Base-by-base conservation (phyloP, 1,140 invertebrate species). In the Amphibalanus amphitrite region DNA sequence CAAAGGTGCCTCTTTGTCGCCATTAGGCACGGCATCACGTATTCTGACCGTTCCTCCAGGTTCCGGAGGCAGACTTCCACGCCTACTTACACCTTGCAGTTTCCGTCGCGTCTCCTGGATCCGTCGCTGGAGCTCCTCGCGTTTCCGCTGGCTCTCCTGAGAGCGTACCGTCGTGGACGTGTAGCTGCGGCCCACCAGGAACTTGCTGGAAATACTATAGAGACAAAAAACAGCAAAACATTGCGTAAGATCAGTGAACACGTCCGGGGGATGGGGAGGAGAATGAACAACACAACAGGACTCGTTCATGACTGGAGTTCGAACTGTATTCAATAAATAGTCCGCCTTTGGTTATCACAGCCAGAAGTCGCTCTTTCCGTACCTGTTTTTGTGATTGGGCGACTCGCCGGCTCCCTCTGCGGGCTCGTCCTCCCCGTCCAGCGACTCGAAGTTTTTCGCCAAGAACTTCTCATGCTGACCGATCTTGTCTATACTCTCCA, bases 51-150 rank as follows among this genome's bases (percentile, higher is more conserved):
- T n/a, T n/a, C n/a, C n/a, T n/a, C n/a, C n/a, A n/a, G n/a, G n/a
- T n/a, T n/a, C n/a, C n/a, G n/a, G n/a, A n/a, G n/a, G n/a, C 33
- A 15, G 4, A 38, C 4, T 38, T 4, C 33, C 33, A 4, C 4
- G 33, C 33, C 33, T 71, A 86, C 87, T 86, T 81, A 94, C 92
- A 80, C 87, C 93, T 83, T 94, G 90, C 69, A 95, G 81, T 81
- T 93, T 92, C 76, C 88, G 86, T 78, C 90, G 86, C 0, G 92
- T 93, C 81, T 94, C 92, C 77, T 90, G 87, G 78, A 94, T 91
- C 77, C 90, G 84, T 78, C 90, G 86, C 74, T 90, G 85, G 69
- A 95, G 80, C 79, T 94, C 90, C 79, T 93, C 89, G 67, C 91
- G 83, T 76, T 90, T 89, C 72, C 87, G 87, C 6, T 85, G 26